phyloP scores from a whole-genome alignment of 2,888 invertebrate genomes.

The Acanthacorydalis orientalis region DNA sequence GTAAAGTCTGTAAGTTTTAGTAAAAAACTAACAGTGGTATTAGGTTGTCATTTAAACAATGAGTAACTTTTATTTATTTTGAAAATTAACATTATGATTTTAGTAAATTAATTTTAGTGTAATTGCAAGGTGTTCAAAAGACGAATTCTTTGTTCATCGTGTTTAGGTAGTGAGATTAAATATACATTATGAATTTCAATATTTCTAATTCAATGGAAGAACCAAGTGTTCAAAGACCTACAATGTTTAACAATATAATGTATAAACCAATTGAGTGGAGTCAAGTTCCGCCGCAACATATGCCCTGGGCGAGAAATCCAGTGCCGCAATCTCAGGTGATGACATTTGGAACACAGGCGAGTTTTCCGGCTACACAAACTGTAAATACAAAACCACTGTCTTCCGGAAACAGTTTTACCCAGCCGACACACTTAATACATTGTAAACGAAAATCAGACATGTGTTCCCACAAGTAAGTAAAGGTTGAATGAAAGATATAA shows the following conservation, averaged over 20 bases:
- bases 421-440: background rate
- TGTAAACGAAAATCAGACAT: conserved; percentile 5
- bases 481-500: background rate
- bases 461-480: conserved; percentile 1
- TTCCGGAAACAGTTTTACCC: background rate
- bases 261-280: conserved; percentile 4
- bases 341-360: conserved; percentile 1
- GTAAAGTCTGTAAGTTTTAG: no score
- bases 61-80: no score
- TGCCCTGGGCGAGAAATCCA: conserved; percentile 3
- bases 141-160: no score
- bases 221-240: background rate
- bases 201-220: background rate
- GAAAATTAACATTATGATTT: no score
- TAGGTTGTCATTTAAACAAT: no score
- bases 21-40: no score
- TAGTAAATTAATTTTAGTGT: no score
- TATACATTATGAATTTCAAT: background rate
- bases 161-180: background rate
- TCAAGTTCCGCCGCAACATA: conserved; percentile 3
- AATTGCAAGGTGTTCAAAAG: no score
- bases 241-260: background rate
- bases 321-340: background rate
- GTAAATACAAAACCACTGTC: background rate
- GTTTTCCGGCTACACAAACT: background rate